These are phyloP conservation scores for Silurus glanis DNA, from an alignment of 2,113 vertebrate species.

Conservation along the genomic window DNA sequence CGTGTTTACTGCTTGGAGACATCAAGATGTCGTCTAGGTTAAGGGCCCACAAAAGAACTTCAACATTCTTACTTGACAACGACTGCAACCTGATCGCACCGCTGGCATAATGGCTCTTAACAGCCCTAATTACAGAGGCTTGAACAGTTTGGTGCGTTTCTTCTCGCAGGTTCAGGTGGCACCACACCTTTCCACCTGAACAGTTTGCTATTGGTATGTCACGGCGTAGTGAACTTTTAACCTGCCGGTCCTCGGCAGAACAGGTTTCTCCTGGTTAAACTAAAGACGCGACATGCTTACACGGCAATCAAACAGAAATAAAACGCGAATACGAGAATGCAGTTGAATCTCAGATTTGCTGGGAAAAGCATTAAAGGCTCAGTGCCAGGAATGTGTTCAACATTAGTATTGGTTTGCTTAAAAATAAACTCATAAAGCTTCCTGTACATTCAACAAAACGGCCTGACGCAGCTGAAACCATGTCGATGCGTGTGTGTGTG, in stretches of 20 bases:
- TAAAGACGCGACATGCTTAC: neutral
- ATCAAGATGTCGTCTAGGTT: neutral
- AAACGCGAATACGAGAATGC: neutral
- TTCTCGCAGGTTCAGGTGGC: slow-evolving; percentile 28
- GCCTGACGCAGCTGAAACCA: neutral
- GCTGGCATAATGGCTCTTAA: slow-evolving; percentile 44
- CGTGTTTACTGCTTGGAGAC: slow-evolving; percentile 24
- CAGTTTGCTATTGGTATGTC: neutral
- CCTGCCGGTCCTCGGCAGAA: slow-evolving; percentile 51
- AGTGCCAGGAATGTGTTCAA: neutral
- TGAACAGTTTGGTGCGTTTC: slow-evolving; percentile 39
- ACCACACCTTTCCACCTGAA: slow-evolving; percentile 32
- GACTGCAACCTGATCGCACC: slow-evolving; percentile 21
- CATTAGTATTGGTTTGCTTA: neutral
- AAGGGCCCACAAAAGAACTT: slow-evolving; percentile 25
- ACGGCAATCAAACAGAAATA: neutral
- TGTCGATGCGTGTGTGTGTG: neutral
- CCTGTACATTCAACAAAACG: neutral
- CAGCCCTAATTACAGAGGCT: slow-evolving; percentile 44
- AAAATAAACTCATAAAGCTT: neutral
- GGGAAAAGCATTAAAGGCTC: neutral
- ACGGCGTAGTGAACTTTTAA: slow-evolving; percentile 49
- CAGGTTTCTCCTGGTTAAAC: slow-evolving; percentile 53
- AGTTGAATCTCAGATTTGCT: neutral
- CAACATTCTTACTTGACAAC: slow-evolving; percentile 45